phyloP scores from a whole-genome alignment of 2,113 vertebrate species.

The Candoia aspera region DNA sequence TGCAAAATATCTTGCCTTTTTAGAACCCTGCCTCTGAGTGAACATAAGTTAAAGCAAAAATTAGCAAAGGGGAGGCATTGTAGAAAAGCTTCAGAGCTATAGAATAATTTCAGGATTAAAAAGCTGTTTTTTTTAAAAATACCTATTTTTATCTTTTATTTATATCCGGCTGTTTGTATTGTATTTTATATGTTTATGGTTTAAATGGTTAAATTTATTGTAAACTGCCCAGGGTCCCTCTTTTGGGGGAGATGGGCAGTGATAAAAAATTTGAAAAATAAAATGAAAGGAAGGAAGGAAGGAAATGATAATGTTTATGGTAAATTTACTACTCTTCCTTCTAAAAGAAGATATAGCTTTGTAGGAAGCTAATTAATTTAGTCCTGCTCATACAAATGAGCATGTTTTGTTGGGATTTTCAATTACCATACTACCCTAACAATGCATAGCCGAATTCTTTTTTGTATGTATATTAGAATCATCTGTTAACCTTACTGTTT shows the following conservation, averaged over 20 bases:
- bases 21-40: background rate
- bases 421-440: background rate
- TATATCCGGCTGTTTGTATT: too few species aligned
- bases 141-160: too few species aligned
- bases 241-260: too few species aligned
- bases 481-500: background rate
- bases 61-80: background rate
- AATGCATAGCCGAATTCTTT: background rate
- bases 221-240: too few species aligned
- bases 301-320: background rate
- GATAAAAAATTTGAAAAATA: too few species aligned
- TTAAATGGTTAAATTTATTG: too few species aligned
- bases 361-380: background rate
- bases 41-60: background rate
- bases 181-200: too few species aligned
- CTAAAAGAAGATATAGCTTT: background rate
- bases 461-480: background rate
- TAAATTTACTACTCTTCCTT: background rate
- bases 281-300: too few species aligned
- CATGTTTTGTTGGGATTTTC: background rate
- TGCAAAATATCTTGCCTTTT: background rate
- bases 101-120: background rate
- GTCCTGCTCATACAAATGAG: background rate
- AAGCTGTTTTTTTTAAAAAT: too few species aligned
- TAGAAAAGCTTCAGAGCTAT: background rate